phyloP scores from a whole-genome alignment of 2,888 invertebrate genomes.

The Drosophila formosana region DNA sequence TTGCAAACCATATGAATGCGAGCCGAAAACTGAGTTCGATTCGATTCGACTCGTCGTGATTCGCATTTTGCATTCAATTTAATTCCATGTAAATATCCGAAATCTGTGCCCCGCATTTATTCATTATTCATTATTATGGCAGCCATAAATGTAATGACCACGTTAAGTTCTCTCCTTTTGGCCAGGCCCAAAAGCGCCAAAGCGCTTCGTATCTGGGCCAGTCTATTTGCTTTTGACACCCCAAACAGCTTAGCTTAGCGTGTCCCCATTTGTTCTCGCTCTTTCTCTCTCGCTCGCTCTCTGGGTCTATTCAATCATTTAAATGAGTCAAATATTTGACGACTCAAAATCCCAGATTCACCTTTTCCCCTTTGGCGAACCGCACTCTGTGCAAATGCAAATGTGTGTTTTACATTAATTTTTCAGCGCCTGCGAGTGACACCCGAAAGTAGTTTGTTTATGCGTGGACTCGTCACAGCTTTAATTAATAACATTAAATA shows the following conservation, averaged over 20 bases:
- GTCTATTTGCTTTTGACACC: constrained; percentile 28
- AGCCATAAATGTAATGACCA: constrained; percentile 50
- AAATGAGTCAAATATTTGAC: constrained; percentile 72
- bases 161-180: constrained; percentile 39
- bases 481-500: constrained; percentile 22
- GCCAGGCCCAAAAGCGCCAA: constrained; percentile 4
- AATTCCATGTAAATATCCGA: too few relatives aligned
- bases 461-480: constrained; percentile 5
- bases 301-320: constrained; percentile 71
- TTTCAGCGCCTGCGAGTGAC: constrained; percentile 31
- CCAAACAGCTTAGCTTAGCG: constrained; percentile 11
- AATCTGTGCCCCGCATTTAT: constrained; percentile 51
- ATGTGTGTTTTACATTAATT: constrained; percentile 59
- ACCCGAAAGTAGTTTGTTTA: constrained; percentile 22
- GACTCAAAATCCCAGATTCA: constrained; percentile 25
- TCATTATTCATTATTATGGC: constrained; percentile 52
- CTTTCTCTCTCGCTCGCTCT: constrained; percentile 14
- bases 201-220: background rate
- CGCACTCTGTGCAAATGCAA: constrained; percentile 27
- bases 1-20: constrained; percentile 51
- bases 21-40: background rate
- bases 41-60: too few relatives aligned
- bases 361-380: constrained; percentile 12
- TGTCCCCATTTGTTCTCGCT: constrained; percentile 15
- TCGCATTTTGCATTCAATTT: too few relatives aligned